Conservation (phyloP, 92 coral and sea anemone genomes). For the Diadumene lineata region DNA sequence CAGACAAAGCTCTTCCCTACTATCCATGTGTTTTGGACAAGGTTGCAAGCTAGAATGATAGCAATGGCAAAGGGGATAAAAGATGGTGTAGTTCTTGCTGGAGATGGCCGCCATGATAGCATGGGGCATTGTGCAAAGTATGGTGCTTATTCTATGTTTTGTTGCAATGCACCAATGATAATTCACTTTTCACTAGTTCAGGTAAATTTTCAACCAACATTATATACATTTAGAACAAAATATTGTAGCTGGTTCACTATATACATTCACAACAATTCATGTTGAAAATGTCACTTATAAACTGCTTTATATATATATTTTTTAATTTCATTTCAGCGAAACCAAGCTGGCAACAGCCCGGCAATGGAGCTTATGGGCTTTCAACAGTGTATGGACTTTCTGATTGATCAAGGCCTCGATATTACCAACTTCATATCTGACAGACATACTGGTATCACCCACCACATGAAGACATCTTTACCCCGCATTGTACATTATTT, state of each 20-base stretch:
- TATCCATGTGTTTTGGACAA: slow-evolving; percentile 26
- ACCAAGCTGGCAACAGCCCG: slow-evolving; percentile 52
- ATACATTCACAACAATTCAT: too few species aligned
- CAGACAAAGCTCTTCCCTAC: slow-evolving; percentile 21
- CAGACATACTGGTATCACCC: slow-evolving; percentile 42
- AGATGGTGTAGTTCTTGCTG: slow-evolving; percentile 19
- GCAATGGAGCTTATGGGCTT: slow-evolving; percentile 65
- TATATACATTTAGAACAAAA: neutral
- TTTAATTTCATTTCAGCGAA: too few species aligned
- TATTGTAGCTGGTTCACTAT: too few species aligned
- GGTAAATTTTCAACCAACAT: slow-evolving; percentile 15
- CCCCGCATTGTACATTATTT: slow-evolving; percentile 44
- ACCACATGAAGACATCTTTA: slow-evolving; percentile 44
- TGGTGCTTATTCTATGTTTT: slow-evolving; percentile 33
- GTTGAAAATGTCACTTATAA: too few species aligned
- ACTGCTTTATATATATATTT: too few species aligned
- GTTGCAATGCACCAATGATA: slow-evolving; percentile 35
- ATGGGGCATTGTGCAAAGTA: slow-evolving; percentile 43
- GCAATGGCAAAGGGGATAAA: slow-evolving; percentile 13
- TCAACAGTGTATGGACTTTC: slow-evolving; percentile 44
- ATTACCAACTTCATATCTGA: slow-evolving; percentile 51
- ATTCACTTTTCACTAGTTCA: slow-evolving; percentile 24
- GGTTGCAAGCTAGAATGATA: slow-evolving; percentile 9
- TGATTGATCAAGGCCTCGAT: slow-evolving; percentile 36
- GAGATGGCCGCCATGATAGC: slow-evolving; percentile 42